Conservation (phyloP, 2,113 vertebrate genomes). For the Ciconia maguari region DNA sequence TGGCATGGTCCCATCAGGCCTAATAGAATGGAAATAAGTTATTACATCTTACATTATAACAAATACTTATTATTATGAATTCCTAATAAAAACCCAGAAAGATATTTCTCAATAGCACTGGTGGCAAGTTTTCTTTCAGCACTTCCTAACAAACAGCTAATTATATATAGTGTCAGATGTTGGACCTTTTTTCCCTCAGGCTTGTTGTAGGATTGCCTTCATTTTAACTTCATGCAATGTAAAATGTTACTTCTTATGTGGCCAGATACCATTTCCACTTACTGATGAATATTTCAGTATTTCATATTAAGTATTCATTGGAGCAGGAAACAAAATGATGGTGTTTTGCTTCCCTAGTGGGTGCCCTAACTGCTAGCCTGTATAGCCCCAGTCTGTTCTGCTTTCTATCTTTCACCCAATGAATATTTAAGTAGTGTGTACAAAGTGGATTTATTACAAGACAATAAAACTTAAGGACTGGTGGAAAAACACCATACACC, state of each 20-base stretch:
- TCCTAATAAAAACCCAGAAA: neutral
- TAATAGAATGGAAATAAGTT: neutral
- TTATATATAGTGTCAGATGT: neutral
- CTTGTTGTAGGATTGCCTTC: neutral
- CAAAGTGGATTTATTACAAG: neutral
- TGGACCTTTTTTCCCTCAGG: neutral
- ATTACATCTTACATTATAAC: neutral
- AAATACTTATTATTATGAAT: neutral
- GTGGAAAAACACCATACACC: neutral
- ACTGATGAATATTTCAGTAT: conserved; percentile 28
- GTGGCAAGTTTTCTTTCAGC: neutral
- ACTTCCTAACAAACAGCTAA: neutral
- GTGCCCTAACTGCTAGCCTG: neutral
- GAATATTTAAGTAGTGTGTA: neutral
- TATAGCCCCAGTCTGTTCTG: neutral
- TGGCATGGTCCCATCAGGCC: neutral
- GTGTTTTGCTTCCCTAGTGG: neutral
- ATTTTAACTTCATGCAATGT: neutral
- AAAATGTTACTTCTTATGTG: neutral
- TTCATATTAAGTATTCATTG: conserved; percentile 10
- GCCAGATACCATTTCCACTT: neutral
- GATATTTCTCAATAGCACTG: neutral
- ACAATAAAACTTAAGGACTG: neutral
- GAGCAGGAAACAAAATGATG: neutral
- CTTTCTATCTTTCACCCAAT: neutral